Evolutionary conservation across 2,113 vertebrate species (phyloP), one percentile per base, ranked within the genome.

Genomic region (Clarias gariepinus): DNA sequence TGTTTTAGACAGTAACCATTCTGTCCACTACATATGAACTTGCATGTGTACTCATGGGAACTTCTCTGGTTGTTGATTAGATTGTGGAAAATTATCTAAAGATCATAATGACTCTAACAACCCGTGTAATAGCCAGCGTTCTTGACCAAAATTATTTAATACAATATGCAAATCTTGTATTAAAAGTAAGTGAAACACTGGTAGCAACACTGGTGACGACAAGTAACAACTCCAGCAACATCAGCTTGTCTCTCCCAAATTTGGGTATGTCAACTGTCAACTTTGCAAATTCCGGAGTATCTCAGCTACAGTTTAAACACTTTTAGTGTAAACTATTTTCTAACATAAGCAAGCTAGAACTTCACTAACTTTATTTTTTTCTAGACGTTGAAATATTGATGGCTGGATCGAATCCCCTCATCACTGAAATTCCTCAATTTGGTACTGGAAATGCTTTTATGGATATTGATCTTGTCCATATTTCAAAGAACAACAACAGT

Each of bases 401-500:
- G 66, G 28, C 58, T 64, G 88, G 85, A 74, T 41, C 61, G 0
- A 1, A 74, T 9, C 25, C 57, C 30, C 23, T n/a, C 6, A 16
- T 80, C 16, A 78, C 25, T 11, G 30, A 47, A 28, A 89, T 47
- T 57, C 28, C 81, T 36, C 64, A 11, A 71, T 55, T 89, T 0
- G 12, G 53, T 0, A 86, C 55, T 0, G 73, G 6, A 21, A 30
- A 61, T 18, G 15, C 53, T 57, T 79, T 16, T n/a, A 61, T 81
- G 60, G 60, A 83, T 41, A 78, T 87, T 15, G 73, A 87, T 63
- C 86, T 83, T 5, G 12, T 73, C 57, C 23, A 12, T 5, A 87
- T 84, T 63, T 36, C 36, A 61, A 76, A 87, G 12, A 28, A 81
- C 18, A 89, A 84, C 61, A 81, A 87, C 28, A 81, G 86, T 87